Percentiles rank a stretch among this genome's conserved stretches.
Conservation (phyloP, 2,113 vertebrate genomes). For the Atractosteus spatula region DNA sequence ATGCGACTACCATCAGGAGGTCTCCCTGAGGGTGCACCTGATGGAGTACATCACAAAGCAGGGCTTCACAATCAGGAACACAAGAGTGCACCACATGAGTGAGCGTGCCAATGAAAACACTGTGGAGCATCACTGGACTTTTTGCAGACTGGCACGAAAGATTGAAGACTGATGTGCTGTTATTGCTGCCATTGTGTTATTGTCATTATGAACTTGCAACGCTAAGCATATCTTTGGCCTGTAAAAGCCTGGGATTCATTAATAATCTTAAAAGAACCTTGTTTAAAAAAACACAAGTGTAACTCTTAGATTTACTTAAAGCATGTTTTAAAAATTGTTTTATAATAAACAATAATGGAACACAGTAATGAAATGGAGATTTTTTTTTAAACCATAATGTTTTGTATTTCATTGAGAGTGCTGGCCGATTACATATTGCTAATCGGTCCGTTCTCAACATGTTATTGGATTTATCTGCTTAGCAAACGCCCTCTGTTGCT, state of each 20-base stretch:
- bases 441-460: too few relatives aligned
- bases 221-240: too few relatives aligned
- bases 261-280: background rate
- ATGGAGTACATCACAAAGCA: slow-evolving; percentile 99
- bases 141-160: slow-evolving; percentile 91
- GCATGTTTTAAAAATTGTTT: background rate
- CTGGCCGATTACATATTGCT: too few relatives aligned
- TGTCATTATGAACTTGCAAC: slow-evolving; percentile 24
- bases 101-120: slow-evolving; percentile 98
- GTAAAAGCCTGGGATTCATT: too few relatives aligned
- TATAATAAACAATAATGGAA: too few relatives aligned
- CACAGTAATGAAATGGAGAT: too few relatives aligned
- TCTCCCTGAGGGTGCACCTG: slow-evolving; percentile 89
- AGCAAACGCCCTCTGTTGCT: too few relatives aligned
- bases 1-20: slow-evolving; percentile 96
- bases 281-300: background rate
- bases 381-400: too few relatives aligned
- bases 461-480: too few relatives aligned
- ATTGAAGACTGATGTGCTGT: slow-evolving; percentile 80
- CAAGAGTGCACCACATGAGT: slow-evolving; percentile 96
- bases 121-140: slow-evolving; percentile 98
- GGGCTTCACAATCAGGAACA: slow-evolving; percentile 93
- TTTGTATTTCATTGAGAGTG: too few relatives aligned
- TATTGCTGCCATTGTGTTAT: slow-evolving; percentile 19
- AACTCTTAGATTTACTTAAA: background rate